These are phyloP conservation scores for Eupithecia vulgata DNA, from an alignment of 2,888 invertebrate species.

Conservation along the genomic window DNA sequence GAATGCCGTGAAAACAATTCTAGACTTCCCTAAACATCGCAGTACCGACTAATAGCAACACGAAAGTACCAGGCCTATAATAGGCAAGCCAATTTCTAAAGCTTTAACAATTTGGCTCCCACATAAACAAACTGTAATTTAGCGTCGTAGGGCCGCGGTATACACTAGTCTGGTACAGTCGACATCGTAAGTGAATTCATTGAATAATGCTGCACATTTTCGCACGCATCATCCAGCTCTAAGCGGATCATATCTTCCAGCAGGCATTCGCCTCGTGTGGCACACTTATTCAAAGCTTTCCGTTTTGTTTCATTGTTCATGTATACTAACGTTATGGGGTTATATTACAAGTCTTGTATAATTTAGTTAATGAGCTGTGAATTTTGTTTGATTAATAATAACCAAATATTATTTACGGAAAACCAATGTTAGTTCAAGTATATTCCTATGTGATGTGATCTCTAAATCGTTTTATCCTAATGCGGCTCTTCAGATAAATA, in stretches of 20 bases:
- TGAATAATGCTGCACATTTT: background rate
- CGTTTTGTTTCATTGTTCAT: too few species aligned
- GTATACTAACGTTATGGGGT: too few species aligned
- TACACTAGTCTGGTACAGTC: constrained; percentile 22
- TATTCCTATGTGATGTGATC: background rate
- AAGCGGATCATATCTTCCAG: background rate
- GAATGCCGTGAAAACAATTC: constrained; percentile 6
- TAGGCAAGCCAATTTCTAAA: constrained; percentile 36
- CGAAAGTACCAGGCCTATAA: constrained; percentile 23
- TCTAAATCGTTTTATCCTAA: background rate
- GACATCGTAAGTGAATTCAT: constrained; percentile 10
- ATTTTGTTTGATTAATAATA: too few species aligned
- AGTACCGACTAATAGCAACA: constrained; percentile 16
- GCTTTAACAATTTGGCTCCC: constrained; percentile 37
- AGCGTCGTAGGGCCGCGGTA: constrained; percentile 32
- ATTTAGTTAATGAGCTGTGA: too few species aligned
- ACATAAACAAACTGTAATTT: constrained; percentile 40
- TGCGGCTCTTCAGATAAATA: background rate
- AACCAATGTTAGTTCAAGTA: background rate
- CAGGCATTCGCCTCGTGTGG: background rate
- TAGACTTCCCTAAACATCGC: constrained; percentile 1
- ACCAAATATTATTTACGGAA: too few species aligned
- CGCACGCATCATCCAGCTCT: background rate
- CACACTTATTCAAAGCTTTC: too few species aligned
- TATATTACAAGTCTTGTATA: too few species aligned